Percentiles rank a stretch among this genome's conserved stretches.
Conservation (phyloP, 2,113 vertebrate species). For the Mastomys natalensis region DNA sequence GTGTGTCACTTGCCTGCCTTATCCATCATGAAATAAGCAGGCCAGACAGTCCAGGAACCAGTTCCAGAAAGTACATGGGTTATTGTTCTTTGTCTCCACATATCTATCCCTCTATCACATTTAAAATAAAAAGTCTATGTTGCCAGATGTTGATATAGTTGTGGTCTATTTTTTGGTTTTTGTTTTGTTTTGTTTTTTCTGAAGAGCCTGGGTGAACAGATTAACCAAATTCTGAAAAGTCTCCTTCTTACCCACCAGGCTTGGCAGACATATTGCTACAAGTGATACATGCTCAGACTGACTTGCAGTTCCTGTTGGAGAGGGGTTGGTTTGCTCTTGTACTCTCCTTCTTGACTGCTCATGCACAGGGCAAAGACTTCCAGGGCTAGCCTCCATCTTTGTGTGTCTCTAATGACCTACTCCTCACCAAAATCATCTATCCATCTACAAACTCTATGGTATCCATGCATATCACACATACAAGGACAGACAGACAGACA, state of each 20-base stretch:
- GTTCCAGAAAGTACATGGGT: too few relatives aligned
- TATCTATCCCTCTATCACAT: background rate
- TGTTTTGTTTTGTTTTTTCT: background rate
- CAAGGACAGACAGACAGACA: background rate
- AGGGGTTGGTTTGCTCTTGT: background rate
- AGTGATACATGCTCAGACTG: background rate
- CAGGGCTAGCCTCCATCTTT: background rate
- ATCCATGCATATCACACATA: background rate
- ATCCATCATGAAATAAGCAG: background rate
- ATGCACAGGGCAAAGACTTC: background rate
- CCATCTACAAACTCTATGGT: background rate
- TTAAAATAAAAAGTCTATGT: background rate
- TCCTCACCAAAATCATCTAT: background rate
- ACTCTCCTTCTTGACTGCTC: background rate
- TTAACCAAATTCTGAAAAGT: background rate
- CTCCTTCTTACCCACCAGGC: too few relatives aligned
- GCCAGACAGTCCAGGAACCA: background rate
- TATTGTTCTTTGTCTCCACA: background rate
- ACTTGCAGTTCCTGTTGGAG: background rate
- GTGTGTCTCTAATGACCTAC: background rate
- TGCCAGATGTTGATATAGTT: background rate
- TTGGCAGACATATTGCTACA: background rate
- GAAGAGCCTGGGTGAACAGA: background rate
- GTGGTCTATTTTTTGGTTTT: background rate
- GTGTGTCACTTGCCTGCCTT: too few relatives aligned